phyloP scores from a whole-genome alignment of 2,888 invertebrate species.

The Agapetus fuscipes region DNA sequence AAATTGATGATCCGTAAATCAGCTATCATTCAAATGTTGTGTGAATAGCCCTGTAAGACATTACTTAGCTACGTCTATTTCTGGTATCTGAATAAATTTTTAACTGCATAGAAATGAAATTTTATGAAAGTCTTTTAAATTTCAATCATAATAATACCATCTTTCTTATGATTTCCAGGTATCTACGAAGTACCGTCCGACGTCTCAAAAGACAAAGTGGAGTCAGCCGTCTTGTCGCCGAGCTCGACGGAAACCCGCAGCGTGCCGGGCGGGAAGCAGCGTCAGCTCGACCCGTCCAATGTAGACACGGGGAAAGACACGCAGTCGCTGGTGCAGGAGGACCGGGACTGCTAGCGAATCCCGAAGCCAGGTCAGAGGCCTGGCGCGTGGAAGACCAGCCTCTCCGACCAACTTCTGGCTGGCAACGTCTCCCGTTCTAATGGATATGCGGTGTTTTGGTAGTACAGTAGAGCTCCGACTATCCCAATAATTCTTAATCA shows the following conservation, averaged over 20 bases:
- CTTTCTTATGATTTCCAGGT: constrained; percentile 44
- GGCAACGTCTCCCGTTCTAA: constrained; percentile 15
- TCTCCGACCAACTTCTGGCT: constrained; percentile 18
- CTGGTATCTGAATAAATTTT: too few species aligned
- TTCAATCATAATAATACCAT: too few species aligned
- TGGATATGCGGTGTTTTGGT: constrained; percentile 21
- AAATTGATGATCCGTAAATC: too few species aligned
- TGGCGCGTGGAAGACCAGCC: constrained; percentile 19
- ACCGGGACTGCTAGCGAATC: constrained; percentile 47
- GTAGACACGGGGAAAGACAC: constrained; percentile 88
- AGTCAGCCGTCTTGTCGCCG: constrained; percentile 69
- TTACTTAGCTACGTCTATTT: too few species aligned
- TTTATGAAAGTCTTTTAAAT: too few species aligned
- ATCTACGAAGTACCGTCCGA: constrained; percentile 78
- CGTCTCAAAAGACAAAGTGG: constrained; percentile 54
- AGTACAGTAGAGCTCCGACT: too few species aligned
- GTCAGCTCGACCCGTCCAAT: constrained; percentile 70
- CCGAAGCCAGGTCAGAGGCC: constrained; percentile 2
- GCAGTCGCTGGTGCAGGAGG: constrained; percentile 81
- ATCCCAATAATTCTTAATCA: too few species aligned
- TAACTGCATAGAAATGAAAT: too few species aligned
- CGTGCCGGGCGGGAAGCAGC: constrained; percentile 55
- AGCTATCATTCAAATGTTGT: too few species aligned
- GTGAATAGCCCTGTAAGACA: too few species aligned
- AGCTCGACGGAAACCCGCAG: constrained; percentile 73